Base-by-base conservation (phyloP, 2,888 invertebrate genomes). In the Junonia oenone region DNA sequence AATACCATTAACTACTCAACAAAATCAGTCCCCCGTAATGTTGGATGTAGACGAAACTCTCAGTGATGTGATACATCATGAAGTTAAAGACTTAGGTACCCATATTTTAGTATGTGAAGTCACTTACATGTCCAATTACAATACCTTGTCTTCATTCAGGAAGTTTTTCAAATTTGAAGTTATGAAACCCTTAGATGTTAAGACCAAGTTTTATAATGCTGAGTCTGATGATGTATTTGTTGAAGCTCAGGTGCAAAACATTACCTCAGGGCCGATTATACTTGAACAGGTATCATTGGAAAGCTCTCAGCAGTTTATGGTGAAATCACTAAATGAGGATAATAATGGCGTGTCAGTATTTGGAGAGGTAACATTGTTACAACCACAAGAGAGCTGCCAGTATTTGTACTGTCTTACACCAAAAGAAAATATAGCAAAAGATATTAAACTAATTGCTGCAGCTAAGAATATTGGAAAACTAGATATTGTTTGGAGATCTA, bases 131-230 rank as follows among this genome's bases (percentile, higher is more conserved):
- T 95, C 95, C 29, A 92, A 94, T 48, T 92, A 93, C 58, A 93
- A 94, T 53, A 94, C 95, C 64, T 90, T 94, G 29, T 94, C 96
- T 76, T 96, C 96, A 61, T 97, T 99, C 74, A 93, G 98, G 65
- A 99, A 99, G 81, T 99, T 98, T 81, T 99, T 99, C 83, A 99
- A 99, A 87, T 99, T 99, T 82, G 95, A 97, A 93, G 99, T 99
- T 0, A 92, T 98, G 71, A 99, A 99, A 78, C 99, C 99, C 2
- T 90, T 99, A 46, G 99, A 99, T 92, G 98, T 99, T 0, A 98
- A 99, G 90, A 99, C 99, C 0, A 99, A 99, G 79, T 97, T 99
- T 85, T 99, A 97, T 78, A 98, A 98, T 91, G 97, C 98, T 1
- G 98, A 94, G 78, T 94, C 94, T 63, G 94, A 94, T 87, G 94